phyloP scores from a whole-genome alignment of 2,888 invertebrate species.

The Ecdyonurus torrentis region DNA sequence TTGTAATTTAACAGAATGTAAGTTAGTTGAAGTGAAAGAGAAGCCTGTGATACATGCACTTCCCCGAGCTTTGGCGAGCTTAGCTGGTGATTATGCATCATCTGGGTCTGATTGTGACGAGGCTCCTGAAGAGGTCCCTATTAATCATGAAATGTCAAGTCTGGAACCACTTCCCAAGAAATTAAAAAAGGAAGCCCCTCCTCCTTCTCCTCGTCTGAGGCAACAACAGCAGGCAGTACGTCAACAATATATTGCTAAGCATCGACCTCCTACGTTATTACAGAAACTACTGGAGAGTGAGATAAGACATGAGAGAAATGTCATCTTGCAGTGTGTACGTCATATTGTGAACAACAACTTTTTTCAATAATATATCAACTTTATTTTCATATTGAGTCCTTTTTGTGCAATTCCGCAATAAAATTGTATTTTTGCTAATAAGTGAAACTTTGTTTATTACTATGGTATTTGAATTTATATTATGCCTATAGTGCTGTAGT shows the following conservation, averaged over 20 bases:
- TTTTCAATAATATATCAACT: conserved; percentile 42
- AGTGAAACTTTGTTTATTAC: too few species aligned
- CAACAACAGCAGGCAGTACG: not conserved
- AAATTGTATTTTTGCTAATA: too few species aligned
- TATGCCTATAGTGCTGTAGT: too few species aligned
- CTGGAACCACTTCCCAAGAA: not conserved
- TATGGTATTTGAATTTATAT: too few species aligned
- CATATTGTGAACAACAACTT: conserved; percentile 61
- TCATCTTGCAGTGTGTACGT: conserved; percentile 71
- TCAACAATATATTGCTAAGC: not conserved
- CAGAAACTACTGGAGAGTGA: conserved; percentile 50
- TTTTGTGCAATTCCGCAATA: too few species aligned
- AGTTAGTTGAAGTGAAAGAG: not conserved
- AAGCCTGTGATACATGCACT: not conserved
- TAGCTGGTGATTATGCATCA: not conserved
- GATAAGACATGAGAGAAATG: conserved; percentile 71
- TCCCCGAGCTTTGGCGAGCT: not conserved
- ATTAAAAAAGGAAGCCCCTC: not conserved
- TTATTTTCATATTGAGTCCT: too few species aligned
- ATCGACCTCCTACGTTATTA: not conserved
- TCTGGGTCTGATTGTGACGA: not conserved
- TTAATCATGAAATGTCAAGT: not conserved
- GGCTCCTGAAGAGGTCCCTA: not conserved
- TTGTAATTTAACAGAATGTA: not conserved
- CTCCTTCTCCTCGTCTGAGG: not conserved